Evolutionary conservation across 53 echinoderm and acorn worm genomes (phyloP).

Genomic region (Temnopleurus reevesii): DNA sequence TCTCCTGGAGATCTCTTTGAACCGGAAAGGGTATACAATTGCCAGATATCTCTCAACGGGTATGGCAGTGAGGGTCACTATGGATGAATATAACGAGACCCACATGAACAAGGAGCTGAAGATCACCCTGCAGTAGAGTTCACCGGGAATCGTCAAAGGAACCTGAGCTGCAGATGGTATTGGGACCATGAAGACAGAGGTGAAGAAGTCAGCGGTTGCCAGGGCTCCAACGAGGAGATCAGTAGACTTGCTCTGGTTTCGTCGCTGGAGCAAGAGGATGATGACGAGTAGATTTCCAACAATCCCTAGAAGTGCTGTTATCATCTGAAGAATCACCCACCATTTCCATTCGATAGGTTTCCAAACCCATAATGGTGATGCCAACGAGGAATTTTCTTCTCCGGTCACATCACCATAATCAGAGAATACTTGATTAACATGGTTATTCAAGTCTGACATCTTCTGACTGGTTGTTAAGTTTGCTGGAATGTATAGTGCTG

Average conservation of each 20-base stretch:
- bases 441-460: too few species aligned
- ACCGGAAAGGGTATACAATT: slow-evolving; percentile 70
- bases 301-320: slow-evolving; percentile 75
- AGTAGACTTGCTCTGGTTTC: slow-evolving; percentile 62
- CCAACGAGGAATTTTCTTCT: too few species aligned
- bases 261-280: slow-evolving; percentile 66
- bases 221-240: slow-evolving; percentile 76
- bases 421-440: too few species aligned
- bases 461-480: too few species aligned
- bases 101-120: slow-evolving; percentile 76
- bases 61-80: slow-evolving; percentile 79
- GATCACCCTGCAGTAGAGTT: slow-evolving; percentile 84
- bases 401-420: too few species aligned
- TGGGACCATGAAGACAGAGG: slow-evolving; percentile 75
- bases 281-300: slow-evolving; percentile 81
- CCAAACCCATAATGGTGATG: too few species aligned
- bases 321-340: slow-evolving; percentile 60
- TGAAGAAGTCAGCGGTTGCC: slow-evolving; percentile 82
- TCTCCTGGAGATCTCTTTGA: slow-evolving; percentile 59
- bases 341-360: slow-evolving; percentile 62
- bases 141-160: slow-evolving; percentile 57
- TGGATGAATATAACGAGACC: slow-evolving; percentile 79
- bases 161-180: slow-evolving; percentile 57
- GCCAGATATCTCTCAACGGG: slow-evolving; percentile 85
- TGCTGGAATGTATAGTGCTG: too few species aligned